Percentiles rank a stretch among this genome's conserved stretches.
Conservation (phyloP, 2,888 invertebrate species). For the Esperia sulphurella region DNA sequence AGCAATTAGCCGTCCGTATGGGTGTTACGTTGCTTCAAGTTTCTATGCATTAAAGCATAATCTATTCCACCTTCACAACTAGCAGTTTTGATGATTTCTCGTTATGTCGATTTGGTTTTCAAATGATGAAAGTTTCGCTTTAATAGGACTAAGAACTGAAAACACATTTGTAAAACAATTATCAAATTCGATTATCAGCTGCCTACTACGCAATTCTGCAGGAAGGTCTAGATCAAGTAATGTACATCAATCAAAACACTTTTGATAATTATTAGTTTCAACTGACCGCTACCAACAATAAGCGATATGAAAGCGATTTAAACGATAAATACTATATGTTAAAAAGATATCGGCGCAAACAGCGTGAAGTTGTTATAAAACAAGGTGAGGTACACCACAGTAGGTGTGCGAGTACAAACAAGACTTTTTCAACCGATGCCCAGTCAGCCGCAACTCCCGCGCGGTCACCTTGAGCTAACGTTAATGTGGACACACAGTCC, state of each 20-base stretch:
- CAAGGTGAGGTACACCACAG: conserved; percentile 39
- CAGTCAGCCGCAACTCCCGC: conserved; percentile 70
- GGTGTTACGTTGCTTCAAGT: neutral
- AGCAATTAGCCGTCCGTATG: neutral
- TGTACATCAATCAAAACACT: no score
- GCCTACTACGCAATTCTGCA: neutral
- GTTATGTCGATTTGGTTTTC: no score
- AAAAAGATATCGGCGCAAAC: conserved; percentile 20
- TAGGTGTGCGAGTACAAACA: conserved; percentile 45
- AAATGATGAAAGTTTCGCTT: no score
- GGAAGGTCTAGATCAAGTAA: neutral
- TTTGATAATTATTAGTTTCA: no score
- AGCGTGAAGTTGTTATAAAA: conserved; percentile 24
- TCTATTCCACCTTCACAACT: no score
- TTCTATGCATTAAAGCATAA: no score
- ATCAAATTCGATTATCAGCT: neutral
- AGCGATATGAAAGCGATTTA: neutral
- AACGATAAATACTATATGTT: neutral
- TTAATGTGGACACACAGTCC: conserved; percentile 66
- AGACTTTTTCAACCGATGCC: conserved; percentile 59
- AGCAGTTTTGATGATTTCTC: no score
- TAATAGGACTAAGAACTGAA: neutral
- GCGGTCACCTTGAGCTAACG: conserved; percentile 76
- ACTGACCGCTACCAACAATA: neutral
- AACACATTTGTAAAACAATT: no score